Evolutionary conservation across 2,113 vertebrate species (phyloP), one percentile per base, ranked within the genome.

Genomic region (Dissostichus mawsoni): DNA sequence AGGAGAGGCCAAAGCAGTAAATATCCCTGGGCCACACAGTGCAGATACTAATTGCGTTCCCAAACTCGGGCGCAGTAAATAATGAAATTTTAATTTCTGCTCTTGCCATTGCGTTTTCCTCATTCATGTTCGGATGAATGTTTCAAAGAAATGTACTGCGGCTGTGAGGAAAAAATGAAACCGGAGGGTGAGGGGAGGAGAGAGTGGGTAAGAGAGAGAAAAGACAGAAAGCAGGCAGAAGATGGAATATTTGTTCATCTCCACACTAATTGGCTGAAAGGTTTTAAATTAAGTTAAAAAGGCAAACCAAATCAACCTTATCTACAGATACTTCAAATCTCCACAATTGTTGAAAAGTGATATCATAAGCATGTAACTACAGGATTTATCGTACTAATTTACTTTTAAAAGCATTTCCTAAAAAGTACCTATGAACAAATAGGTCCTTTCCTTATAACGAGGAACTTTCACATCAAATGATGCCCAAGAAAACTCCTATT

Each of bases 71-170:
- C 91, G 95, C 88, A 95, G 96, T 97, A 95, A 98, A 98, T 98
- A 98, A 98, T 98, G 94, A 96, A 97, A 98, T 97, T 98, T 97
- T 97, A 97, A 95, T 95, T 95, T 92, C 90, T 90, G 72, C 81
- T 81, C 86, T 84, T 51, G 83, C 87, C 64, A 66, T 88, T 87
- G 87, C 84, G 23, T 88, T 93, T 91, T 78, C 67, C 69, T 84
- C 84, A 80, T 87, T 91, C 74, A 70, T 83, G 84, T 88, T 84
- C 58, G 79, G 87, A 88, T 79, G 73, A 85, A 90, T 81, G 89
- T 92, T 93, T 94, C 90, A 92, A 92, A 90, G 89, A 90, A 96
- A 97, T 96, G 95, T 96, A 96, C 95, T 78, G 87, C 23, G 85
- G 95, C 89, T 73, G 84, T 82, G 80, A 85, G 65, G 68, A 36